These are phyloP conservation scores for Rhinoraja longicauda DNA, from an alignment of 2,797 vertebrate species.

Conservation along the genomic window DNA sequence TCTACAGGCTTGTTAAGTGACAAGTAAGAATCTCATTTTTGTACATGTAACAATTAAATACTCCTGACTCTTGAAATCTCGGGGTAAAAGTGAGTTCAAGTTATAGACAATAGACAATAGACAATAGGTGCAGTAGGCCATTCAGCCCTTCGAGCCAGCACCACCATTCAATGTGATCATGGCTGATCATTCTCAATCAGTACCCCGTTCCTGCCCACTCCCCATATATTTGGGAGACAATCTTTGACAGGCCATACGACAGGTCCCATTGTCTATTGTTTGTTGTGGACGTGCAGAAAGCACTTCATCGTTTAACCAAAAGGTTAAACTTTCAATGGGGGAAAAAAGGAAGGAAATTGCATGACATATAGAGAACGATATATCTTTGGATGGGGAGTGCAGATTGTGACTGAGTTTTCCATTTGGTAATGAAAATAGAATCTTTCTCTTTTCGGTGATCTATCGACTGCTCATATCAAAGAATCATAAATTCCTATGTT, in stretches of 20 bases:
- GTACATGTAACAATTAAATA: no score
- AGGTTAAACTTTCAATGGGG: neutral
- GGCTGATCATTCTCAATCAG: no score
- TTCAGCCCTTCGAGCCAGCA: no score
- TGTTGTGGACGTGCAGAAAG: neutral
- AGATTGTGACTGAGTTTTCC: neutral
- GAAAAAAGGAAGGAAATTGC: slow-evolving; percentile 8
- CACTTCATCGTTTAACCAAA: neutral
- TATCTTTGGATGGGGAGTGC: neutral
- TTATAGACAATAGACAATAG: no score
- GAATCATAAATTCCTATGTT: neutral
- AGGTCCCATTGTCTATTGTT: neutral
- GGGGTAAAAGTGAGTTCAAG: neutral
- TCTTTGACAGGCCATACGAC: neutral
- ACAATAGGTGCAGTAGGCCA: no score
- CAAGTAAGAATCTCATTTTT: no score
- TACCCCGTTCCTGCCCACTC: no score
- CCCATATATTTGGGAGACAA: neutral
- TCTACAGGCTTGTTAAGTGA: neutral
- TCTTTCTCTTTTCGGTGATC: neutral
- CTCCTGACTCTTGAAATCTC: neutral
- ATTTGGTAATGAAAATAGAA: neutral
- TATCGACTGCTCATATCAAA: neutral
- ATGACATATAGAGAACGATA: neutral
- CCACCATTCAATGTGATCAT: no score